These are phyloP conservation scores for Ooceraea biroi DNA, from an alignment of 1,140 invertebrate species.

Conservation along the genomic window DNA sequence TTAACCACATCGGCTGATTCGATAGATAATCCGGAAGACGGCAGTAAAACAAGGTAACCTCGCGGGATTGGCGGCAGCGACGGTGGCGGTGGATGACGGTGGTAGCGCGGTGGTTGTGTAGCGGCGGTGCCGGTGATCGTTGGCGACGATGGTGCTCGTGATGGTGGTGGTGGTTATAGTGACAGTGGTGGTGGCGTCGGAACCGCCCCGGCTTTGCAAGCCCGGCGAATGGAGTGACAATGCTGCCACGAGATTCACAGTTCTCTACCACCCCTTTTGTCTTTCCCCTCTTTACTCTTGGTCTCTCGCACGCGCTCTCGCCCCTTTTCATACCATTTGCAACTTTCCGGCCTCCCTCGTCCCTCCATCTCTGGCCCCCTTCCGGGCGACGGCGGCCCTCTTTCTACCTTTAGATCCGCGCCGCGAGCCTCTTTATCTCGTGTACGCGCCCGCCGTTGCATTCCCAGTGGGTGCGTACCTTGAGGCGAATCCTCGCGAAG, in stretches of 20 bases:
- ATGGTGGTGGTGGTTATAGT: conserved; percentile 58
- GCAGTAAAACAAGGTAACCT: conserved; percentile 79
- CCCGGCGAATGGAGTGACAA: conserved; percentile 79
- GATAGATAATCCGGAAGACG: conserved; percentile 78
- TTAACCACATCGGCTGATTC: conserved; percentile 77
- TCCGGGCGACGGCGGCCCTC: conserved; percentile 21
- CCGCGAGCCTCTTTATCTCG: conserved; percentile 58
- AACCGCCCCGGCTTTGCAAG: conserved; percentile 77
- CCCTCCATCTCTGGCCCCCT: conserved; percentile 4
- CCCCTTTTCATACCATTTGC: conserved; percentile 76
- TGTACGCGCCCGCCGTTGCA: conserved; percentile 59
- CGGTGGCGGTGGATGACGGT: conserved; percentile 32
- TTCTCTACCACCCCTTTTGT: conserved; percentile 77
- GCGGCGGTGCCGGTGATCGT: conserved; percentile 36
- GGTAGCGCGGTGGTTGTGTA: conserved; percentile 57
- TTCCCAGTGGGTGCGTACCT: conserved; percentile 58
- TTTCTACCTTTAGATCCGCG: conserved; percentile 35
- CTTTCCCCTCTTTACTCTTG: conserved; percentile 74
- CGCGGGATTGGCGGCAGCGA: conserved; percentile 66
- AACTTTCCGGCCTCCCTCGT: conserved; percentile 72
- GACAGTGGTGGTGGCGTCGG: conserved; percentile 71
- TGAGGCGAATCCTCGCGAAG: conserved; percentile 53
- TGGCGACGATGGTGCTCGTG: conserved; percentile 41
- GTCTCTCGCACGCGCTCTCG: conserved; percentile 70
- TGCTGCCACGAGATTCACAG: conserved; percentile 78